These are phyloP conservation scores for Actias luna DNA, from an alignment of 2,888 invertebrate species.

Conservation along the genomic window DNA sequence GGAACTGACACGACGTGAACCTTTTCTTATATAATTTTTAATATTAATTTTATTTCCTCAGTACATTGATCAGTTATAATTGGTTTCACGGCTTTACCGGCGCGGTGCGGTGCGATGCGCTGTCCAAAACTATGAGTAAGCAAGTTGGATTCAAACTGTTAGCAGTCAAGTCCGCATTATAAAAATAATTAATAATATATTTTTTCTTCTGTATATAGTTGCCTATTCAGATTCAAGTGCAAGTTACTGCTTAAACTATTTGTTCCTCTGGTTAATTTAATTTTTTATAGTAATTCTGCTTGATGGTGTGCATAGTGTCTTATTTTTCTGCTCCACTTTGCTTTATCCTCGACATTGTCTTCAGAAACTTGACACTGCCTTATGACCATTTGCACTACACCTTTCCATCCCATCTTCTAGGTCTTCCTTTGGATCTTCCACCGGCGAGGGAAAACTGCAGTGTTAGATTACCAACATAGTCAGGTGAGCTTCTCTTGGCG, in stretches of 20 bases:
- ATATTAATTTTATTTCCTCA: constrained; percentile 1
- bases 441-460: too few relatives aligned
- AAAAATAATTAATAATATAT: not conserved
- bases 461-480: too few relatives aligned
- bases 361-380: too few relatives aligned
- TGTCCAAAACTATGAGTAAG: not conserved
- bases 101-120: not conserved
- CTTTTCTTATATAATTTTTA: not conserved
- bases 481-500: too few relatives aligned
- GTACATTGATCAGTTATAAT: constrained; percentile 3
- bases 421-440: too few relatives aligned
- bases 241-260: not conserved
- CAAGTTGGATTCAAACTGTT: not conserved
- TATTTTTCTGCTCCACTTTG: too few relatives aligned
- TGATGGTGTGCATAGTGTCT: too few relatives aligned
- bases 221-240: not conserved
- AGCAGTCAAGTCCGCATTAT: not conserved
- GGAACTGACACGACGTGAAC: not conserved
- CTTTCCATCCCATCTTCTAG: too few relatives aligned
- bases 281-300: too few relatives aligned
- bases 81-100: not conserved
- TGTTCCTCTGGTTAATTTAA: too few relatives aligned
- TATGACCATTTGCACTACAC: too few relatives aligned
- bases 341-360: too few relatives aligned
- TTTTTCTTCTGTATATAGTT: not conserved